Evolutionary conservation across 2,888 invertebrate species (phyloP).

Genomic region (Trilocha varians): DNA sequence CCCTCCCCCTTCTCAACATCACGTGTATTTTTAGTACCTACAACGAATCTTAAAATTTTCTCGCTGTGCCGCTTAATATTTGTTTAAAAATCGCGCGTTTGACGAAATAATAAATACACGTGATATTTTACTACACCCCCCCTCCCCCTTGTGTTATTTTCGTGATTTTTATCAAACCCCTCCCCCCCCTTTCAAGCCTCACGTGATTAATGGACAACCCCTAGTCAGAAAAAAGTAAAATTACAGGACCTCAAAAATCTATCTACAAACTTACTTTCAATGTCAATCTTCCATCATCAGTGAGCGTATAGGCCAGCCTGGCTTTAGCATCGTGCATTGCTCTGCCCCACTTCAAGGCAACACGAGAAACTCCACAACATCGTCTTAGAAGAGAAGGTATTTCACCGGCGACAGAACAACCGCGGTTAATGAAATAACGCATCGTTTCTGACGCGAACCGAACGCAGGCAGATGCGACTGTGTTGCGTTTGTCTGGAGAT

Average conservation of each 20-base stretch:
- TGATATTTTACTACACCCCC: too few species aligned
- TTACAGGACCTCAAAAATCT: too few species aligned
- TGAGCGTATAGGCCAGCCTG: slow-evolving; percentile 40
- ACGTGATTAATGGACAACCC: too few species aligned
- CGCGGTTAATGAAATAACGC: slow-evolving; percentile 20
- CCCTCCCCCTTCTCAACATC: too few species aligned
- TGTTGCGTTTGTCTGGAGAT: slow-evolving; percentile 32
- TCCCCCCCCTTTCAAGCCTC: too few species aligned
- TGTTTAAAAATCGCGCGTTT: too few species aligned
- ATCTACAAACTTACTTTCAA: slow-evolving; percentile 49
- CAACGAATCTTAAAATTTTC: too few species aligned
- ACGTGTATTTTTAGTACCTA: too few species aligned
- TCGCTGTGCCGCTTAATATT: too few species aligned
- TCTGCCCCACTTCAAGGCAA: slow-evolving; percentile 36
- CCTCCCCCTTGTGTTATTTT: too few species aligned
- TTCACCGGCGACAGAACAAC: slow-evolving; percentile 15
- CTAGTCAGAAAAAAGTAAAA: not conserved
- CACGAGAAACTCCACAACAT: slow-evolving; percentile 27
- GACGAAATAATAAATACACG: too few species aligned
- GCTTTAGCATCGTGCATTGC: slow-evolving; percentile 39
- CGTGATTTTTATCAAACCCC: too few species aligned
- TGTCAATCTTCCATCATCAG: slow-evolving; percentile 24
- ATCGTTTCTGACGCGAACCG: slow-evolving; percentile 36
- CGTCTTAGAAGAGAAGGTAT: slow-evolving; percentile 27
- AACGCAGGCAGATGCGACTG: slow-evolving; percentile 35